Base-by-base conservation (phyloP, 2,888 invertebrate genomes). In the Encarsia formosa region DNA sequence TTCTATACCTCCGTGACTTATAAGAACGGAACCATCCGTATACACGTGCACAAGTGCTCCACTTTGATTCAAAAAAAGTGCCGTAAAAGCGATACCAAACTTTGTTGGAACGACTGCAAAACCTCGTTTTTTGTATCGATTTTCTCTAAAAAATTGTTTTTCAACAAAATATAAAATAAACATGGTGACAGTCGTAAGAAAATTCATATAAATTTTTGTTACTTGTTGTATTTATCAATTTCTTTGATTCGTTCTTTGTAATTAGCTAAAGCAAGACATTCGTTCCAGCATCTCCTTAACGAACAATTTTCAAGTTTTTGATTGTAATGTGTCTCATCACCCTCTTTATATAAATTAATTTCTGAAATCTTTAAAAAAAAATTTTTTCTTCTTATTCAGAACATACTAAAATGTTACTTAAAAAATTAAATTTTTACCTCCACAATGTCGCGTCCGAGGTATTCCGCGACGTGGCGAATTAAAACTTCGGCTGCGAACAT, bases 1-100 rank as follows among this genome's bases (percentile, higher is more conserved):
- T 79, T 97, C 97, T 8, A 89, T 87, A n/a, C 95, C 96, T 26
- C 92, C 93, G 69, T 93, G 94, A 1, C 87, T 84, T 16, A 97
- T 64, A 11, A 96, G 77, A 3, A 97, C 91, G 0, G 94, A 91
- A 1, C 94, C 95, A 72, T 91, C 91, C 0, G 78, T 78, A 68
- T 96, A 94, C n/a, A 94, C 80, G 35, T 91, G 82, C 2, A 97
- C 81, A 47, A 97, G 76, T 1, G 95, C 93, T 6, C 92, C 94
- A 2, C 84, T 86, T 78, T 94, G 93, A 70, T 92, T 91, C 23
- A 93, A 71, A 65, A 86, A 82, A 55, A 81, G 75, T 8, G 82
- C 81, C 0, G 87, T 87, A 66, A 91, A 93, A 0, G 89, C 84
- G 54, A 94, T 86, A 1, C 92, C 92, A 68, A 85, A 93, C 74